Evolutionary conservation across 2,888 invertebrate species (phyloP).

Genomic region (Ditylenchus weischeri): DNA sequence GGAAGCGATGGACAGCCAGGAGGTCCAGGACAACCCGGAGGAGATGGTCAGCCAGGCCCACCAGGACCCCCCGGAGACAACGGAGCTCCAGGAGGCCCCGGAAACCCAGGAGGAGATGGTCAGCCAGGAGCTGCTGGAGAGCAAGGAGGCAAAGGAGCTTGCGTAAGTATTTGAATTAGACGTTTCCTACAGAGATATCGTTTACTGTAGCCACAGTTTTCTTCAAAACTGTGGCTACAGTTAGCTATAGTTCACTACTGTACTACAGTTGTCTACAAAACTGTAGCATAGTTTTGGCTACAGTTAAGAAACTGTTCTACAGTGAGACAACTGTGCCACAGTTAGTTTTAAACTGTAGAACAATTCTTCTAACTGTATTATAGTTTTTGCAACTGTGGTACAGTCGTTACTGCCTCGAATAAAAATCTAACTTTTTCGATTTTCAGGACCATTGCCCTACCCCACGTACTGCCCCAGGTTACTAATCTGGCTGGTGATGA

Average conservation of each 20-base stretch:
- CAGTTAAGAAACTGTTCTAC: no score
- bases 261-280: no score
- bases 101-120: conserved; percentile 30
- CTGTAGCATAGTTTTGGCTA: no score
- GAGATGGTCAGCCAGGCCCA: conserved; percentile 45
- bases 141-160: conserved; percentile 21
- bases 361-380: no score
- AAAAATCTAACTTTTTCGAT: conserved; percentile 8
- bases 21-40: conserved; percentile 38
- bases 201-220: no score
- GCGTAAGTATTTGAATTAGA: conserved; percentile 16
- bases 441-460: conserved; percentile 34
- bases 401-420: no score
- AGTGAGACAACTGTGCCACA: no score
- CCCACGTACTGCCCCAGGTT: conserved; percentile 33
- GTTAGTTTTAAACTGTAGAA: no score
- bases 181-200: no score
- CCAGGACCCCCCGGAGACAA: conserved; percentile 26
- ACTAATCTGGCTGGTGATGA: conserved; percentile 16
- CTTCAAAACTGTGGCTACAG: no score
- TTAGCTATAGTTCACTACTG: no score
- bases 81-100: conserved; percentile 24
- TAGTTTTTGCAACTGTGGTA: no score
- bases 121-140: conserved; percentile 29
- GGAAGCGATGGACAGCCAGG: conserved; percentile 49